Evolutionary conservation across 2,797 vertebrate genomes (phyloP).

Genomic region (Galago senegalensis): DNA sequence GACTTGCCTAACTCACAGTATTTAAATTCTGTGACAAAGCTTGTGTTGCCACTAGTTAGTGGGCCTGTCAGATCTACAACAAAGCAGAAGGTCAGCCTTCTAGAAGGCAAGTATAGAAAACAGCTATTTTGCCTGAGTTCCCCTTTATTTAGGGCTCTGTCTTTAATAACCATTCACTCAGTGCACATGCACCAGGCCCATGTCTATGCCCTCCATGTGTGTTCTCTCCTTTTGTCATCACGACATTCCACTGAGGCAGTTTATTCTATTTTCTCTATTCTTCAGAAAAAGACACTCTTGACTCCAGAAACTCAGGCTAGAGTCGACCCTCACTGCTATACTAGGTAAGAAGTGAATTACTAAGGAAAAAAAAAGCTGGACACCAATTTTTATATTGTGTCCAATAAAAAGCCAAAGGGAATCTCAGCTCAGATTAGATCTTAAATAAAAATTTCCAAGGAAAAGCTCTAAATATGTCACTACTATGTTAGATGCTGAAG

Average conservation of each 20-base stretch:
- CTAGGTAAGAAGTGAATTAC: constrained; percentile 11
- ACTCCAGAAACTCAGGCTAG: background rate
- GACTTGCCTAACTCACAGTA: background rate
- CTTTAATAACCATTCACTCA: background rate
- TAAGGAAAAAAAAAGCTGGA: background rate
- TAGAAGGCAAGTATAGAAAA: background rate
- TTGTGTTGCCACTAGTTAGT: background rate
- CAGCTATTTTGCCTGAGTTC: background rate
- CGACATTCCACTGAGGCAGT: background rate
- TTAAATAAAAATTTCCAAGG: background rate
- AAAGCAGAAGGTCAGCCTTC: background rate
- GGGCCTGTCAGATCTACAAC: background rate
- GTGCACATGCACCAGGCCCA: too few species aligned
- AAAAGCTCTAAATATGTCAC: background rate
- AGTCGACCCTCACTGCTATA: background rate
- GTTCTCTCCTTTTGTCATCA: background rate
- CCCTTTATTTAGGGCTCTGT: background rate
- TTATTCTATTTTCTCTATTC: background rate
- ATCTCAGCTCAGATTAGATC: background rate
- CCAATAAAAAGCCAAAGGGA: background rate
- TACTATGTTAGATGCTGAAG: background rate
- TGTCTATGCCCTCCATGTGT: background rate
- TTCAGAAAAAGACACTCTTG: background rate
- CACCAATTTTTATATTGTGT: background rate
- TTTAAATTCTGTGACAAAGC: background rate